Conservation (phyloP, 2,888 invertebrate species). For the Syritta pipiens region DNA sequence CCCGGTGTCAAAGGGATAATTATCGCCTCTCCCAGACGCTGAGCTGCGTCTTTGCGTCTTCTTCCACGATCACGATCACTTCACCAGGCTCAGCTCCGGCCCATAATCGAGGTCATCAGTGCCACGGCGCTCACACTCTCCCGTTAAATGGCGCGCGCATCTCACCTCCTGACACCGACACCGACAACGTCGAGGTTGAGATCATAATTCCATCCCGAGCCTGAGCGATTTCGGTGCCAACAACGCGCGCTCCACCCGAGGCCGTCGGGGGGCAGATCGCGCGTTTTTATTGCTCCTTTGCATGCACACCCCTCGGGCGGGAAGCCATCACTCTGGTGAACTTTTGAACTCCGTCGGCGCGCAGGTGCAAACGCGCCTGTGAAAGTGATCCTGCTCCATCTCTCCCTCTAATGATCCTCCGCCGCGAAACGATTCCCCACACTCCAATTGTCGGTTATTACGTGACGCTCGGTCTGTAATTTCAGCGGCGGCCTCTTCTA, state of each 20-base stretch:
- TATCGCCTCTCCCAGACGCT: too few species aligned
- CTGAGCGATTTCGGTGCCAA: slow-evolving; percentile 12
- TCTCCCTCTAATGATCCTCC: slow-evolving; percentile 21
- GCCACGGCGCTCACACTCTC: slow-evolving; percentile 21
- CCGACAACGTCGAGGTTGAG: slow-evolving; percentile 32
- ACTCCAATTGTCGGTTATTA: slow-evolving; percentile 41
- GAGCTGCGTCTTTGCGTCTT: too few species aligned
- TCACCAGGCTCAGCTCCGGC: slow-evolving; percentile 27
- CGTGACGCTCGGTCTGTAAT: slow-evolving; percentile 39
- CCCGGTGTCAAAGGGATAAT: too few species aligned
- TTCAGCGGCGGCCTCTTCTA: neutral
- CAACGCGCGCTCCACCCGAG: neutral
- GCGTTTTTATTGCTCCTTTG: slow-evolving; percentile 21
- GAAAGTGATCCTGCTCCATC: slow-evolving; percentile 30
- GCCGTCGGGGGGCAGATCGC: neutral
- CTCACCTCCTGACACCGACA: slow-evolving; percentile 1
- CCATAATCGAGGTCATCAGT: slow-evolving; percentile 48
- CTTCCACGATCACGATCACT: neutral
- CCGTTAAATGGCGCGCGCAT: neutral
- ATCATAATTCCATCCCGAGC: slow-evolving; percentile 45
- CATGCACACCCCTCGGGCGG: slow-evolving; percentile 38
- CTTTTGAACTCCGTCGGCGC: slow-evolving; percentile 45
- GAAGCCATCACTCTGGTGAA: slow-evolving; percentile 28
- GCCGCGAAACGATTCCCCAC: neutral
- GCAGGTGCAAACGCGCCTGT: slow-evolving; percentile 38